Percentiles rank a stretch among this genome's conserved stretches.
phyloP scores from a whole-genome alignment of 2,888 invertebrate genomes.

The Campopleginae sp. region DNA sequence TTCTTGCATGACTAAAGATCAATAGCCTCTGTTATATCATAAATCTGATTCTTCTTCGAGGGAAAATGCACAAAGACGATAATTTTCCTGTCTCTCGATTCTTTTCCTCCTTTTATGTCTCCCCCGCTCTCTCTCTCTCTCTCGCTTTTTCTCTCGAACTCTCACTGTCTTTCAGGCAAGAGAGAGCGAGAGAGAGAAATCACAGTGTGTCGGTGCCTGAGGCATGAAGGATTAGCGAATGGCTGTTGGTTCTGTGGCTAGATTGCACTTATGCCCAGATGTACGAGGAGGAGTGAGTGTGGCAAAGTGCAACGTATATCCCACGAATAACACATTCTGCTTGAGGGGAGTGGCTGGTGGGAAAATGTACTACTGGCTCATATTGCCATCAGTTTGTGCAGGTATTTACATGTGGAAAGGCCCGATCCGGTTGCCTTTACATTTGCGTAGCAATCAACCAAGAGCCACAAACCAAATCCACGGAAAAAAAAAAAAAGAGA shows the following conservation, averaged over 20 bases:
- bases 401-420: neutral
- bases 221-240: constrained; percentile 61
- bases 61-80: neutral
- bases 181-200: constrained; percentile 10
- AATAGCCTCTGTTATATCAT: constrained; percentile 26
- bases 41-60: constrained; percentile 13
- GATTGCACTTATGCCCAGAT: constrained; percentile 24
- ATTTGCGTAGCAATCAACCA: neutral
- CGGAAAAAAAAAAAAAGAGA: neutral
- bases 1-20: constrained; percentile 18
- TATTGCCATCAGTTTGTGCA: constrained; percentile 38
- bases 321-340: constrained; percentile 66
- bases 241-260: constrained; percentile 26
- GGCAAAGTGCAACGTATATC: constrained; percentile 39
- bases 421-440: neutral
- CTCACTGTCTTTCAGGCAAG: neutral
- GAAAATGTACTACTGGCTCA: constrained; percentile 69
- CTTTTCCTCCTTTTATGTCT: neutral
- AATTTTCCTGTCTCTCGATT: neutral
- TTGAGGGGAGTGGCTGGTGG: constrained; percentile 70
- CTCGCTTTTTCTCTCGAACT: neutral
- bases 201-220: constrained; percentile 46
- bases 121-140: neutral
- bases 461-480: neutral
- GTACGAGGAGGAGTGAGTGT: constrained; percentile 28